Conservation (phyloP, 37 sponge, comb jelly and placozoan species). For the Aplysina aerophoba region DNA sequence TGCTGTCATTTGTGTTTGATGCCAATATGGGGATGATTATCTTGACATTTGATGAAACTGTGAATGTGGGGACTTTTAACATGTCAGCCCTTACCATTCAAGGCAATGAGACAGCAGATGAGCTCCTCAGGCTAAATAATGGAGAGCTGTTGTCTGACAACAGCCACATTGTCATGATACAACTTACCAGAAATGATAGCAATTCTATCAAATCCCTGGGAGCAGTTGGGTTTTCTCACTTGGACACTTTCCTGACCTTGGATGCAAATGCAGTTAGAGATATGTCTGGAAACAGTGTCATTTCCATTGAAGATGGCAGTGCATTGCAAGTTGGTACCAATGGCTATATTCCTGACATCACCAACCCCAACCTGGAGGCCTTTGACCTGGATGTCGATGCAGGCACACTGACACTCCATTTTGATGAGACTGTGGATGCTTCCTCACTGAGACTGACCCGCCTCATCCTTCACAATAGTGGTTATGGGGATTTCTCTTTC, state of each 20-base stretch:
- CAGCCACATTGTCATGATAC: conserved; percentile 35
- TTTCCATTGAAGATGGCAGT: conserved; percentile 36
- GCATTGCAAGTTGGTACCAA: conserved; percentile 44
- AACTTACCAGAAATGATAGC: conserved; percentile 51
- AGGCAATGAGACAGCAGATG: background rate
- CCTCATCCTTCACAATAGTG: conserved; percentile 35
- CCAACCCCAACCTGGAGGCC: conserved; percentile 57
- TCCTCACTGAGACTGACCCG: conserved; percentile 39
- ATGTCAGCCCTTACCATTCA: conserved; percentile 61
- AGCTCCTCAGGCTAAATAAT: conserved; percentile 40
- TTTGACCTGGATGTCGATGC: conserved; percentile 81
- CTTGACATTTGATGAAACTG: conserved; percentile 80
- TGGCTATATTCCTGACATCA: conserved; percentile 55
- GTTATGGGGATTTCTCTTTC: background rate
- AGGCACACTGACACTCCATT: conserved; percentile 65
- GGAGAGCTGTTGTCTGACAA: conserved; percentile 29
- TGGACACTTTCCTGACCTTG: conserved; percentile 74
- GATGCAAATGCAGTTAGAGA: conserved; percentile 51
- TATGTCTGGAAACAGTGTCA: conserved; percentile 63
- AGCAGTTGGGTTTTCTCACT: conserved; percentile 48
- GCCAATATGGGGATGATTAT: conserved; percentile 60
- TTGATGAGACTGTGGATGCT: conserved; percentile 80
- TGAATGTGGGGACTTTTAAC: conserved; percentile 58
- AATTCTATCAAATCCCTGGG: conserved; percentile 62
- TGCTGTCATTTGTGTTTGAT: conserved; percentile 67